A percentile compares a stretch with the other conserved stretches of the same genome.
Conservation (phyloP, 2,888 invertebrate genomes). For the Pterostichus madidus region DNA sequence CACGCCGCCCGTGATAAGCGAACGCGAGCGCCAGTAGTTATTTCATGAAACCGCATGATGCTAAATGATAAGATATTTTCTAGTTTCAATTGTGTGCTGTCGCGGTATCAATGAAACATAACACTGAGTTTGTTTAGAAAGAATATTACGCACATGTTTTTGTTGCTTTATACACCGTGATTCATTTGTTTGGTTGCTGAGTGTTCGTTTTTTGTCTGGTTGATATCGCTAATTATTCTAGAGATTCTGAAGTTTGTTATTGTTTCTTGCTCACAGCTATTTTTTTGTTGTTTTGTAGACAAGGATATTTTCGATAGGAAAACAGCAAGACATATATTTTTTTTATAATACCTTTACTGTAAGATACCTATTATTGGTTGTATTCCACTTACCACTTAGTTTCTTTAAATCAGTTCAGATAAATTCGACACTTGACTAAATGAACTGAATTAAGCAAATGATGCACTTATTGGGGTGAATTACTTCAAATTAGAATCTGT, state of each 20-base stretch:
- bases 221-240: conserved; percentile 10
- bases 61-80: conserved; percentile 36
- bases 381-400: too few species aligned
- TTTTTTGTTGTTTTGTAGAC: not conserved
- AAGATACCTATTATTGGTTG: too few species aligned
- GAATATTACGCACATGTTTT: conserved; percentile 8
- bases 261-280: not conserved
- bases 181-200: conserved; percentile 25
- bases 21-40: conserved; percentile 18
- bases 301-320: too few species aligned
- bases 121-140: conserved; percentile 19
- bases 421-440: too few species aligned
- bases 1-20: conserved; percentile 32
- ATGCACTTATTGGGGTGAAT: too few species aligned
- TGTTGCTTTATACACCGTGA: not conserved
- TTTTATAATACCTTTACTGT: too few species aligned
- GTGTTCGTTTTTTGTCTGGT: not conserved
- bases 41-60: conserved; percentile 45
- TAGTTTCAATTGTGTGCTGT: conserved; percentile 29
- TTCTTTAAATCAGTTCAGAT: too few species aligned
- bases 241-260: not conserved
- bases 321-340: too few species aligned
- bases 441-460: too few species aligned
- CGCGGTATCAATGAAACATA: conserved; percentile 24
- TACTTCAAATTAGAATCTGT: too few species aligned